Percentiles rank a stretch among this genome's conserved stretches.
These are phyloP conservation scores for Pediacus dermestoides DNA, from an alignment of 2,888 invertebrate species.

Conservation along the genomic window DNA sequence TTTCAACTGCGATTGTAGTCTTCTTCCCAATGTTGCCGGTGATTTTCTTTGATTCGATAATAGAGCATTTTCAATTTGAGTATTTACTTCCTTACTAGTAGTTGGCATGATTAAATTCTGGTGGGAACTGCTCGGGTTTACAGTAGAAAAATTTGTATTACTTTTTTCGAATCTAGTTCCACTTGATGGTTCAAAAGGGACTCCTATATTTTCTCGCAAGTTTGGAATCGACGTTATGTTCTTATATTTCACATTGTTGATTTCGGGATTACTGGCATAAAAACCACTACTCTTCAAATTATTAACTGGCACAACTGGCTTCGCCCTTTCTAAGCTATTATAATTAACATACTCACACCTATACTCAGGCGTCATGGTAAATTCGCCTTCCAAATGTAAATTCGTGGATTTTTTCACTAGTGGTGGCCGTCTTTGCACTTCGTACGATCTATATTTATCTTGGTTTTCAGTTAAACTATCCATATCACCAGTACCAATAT, in stretches of 20 bases:
- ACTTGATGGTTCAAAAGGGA: too few species aligned
- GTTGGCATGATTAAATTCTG: too few species aligned
- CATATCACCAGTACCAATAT: slow-evolving; percentile 52
- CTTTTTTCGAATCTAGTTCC: too few species aligned
- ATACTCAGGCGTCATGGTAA: slow-evolving; percentile 51
- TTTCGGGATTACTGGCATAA: slow-evolving; percentile 45
- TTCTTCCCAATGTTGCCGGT: too few species aligned
- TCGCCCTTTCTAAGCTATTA: slow-evolving; percentile 33
- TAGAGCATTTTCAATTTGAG: too few species aligned
- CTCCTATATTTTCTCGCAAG: slow-evolving; percentile 29
- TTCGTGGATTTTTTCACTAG: slow-evolving; percentile 48
- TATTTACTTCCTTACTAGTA: too few species aligned
- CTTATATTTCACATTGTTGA: too few species aligned
- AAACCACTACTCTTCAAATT: slow-evolving; percentile 49
- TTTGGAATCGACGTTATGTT: too few species aligned
- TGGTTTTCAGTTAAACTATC: slow-evolving; percentile 48
- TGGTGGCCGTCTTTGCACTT: slow-evolving; percentile 48
- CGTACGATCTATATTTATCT: slow-evolving; percentile 47
- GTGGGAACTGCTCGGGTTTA: too few species aligned
- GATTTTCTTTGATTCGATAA: too few species aligned
- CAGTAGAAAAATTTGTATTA: too few species aligned
- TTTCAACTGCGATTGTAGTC: too few species aligned
- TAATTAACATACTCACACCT: slow-evolving; percentile 41
- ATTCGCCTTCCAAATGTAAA: slow-evolving; percentile 52
- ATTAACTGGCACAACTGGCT: slow-evolving; percentile 36